Evolutionary conservation across 2,113 vertebrate genomes (phyloP), one percentile per base, ranked within the genome.

Genomic region (Cynoglossus semilaevis): DNA sequence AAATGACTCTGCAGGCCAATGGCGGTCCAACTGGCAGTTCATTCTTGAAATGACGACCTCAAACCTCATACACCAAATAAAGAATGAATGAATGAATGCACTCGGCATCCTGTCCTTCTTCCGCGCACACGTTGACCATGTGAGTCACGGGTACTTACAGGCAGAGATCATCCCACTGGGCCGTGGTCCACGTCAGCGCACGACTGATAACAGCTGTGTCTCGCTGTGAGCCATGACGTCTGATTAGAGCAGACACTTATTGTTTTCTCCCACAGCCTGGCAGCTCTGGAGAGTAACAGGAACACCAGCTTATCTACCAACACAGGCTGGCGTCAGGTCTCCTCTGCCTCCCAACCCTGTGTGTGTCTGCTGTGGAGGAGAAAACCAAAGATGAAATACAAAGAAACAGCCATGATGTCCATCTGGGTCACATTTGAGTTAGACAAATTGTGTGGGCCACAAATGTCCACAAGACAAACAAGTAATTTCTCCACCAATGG

Each of bases 241-340:
- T 64, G 68, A 83, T 79, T 63, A 67, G 34, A 64, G 36, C 22
- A 54, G 54, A 57, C 55, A 15, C 67, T 47, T 51, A 71, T 57
- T 64, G 72, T 76, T 58, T 69, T 51, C 49, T 54, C 41, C 17
- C n/a, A 57, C 58, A 46, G 51, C 42, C 64, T 67, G 61, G 72
- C 76, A 55, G 60, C 63, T 67, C 61, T 74, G 68, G 66, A 67
- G 41, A 73, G 67, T 68, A 63, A 68, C 60, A 77, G 40, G 9
- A 9, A 67, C 45, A 16, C 19, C 29, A 48, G 65, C 58, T 83
- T 83, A 83, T 85, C 83, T 81, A 1, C 19, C 11, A 62, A 38
- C 47, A 40, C 63, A 77, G 65, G 41, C 42, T 63, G 58, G 37
- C 69, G 51, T 61, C 18, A n/a, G n/a, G n/a, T n/a, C n/a, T n/a